Percentiles rank a stretch among this genome's conserved stretches.
phyloP scores from a whole-genome alignment of 2,113 vertebrate species.

The Eretmochelys imbricata region DNA sequence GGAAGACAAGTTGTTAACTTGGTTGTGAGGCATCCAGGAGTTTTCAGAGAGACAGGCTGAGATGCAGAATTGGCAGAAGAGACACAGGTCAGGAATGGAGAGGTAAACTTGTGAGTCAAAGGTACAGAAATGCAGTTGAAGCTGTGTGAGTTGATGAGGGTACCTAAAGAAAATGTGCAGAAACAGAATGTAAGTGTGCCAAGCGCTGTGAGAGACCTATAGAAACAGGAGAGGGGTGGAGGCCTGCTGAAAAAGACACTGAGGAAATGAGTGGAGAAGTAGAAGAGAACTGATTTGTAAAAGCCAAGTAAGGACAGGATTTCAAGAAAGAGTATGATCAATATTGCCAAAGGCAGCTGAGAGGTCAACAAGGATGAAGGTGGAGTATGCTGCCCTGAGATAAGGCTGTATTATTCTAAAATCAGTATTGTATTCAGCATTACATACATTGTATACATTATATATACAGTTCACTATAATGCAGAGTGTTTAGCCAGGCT shows the following conservation, averaged over 20 bases:
- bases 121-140: not conserved
- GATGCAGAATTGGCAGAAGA: not conserved
- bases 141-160: not conserved
- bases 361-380: not conserved
- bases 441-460: not conserved
- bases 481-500: not conserved
- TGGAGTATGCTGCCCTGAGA: not conserved
- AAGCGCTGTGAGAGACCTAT: not conserved
- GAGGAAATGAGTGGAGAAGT: rapidly evolving
- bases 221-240: not conserved
- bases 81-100: not conserved
- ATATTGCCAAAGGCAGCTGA: not conserved
- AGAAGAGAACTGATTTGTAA: not conserved
- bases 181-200: not conserved
- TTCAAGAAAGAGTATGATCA: not conserved
- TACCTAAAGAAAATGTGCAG: not conserved
- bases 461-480: not conserved
- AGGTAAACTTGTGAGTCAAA: not conserved
- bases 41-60: not conserved
- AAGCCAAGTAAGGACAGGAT: not conserved
- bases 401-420: not conserved
- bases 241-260: not conserved
- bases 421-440: not conserved
- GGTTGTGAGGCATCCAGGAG: not conserved
- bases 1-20: not conserved